Conservation (phyloP, 2,888 invertebrate genomes). For the Neocrepidodera transversa region DNA sequence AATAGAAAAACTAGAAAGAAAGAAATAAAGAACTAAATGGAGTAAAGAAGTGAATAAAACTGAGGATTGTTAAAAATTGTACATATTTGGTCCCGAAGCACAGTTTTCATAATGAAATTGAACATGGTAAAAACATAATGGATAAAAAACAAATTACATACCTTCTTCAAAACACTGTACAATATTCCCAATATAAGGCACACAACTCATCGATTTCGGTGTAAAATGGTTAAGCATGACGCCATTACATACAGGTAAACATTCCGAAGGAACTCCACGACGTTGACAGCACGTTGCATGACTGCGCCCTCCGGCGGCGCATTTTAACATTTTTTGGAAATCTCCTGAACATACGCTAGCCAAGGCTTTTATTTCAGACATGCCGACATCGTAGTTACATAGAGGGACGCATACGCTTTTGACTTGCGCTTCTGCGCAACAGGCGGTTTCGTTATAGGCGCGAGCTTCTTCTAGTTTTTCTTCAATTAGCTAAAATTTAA, state of each 20-base stretch:
- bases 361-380: conserved; percentile 77
- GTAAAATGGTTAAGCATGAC: conserved; percentile 67
- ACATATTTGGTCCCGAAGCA: too few species aligned
- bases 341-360: conserved; percentile 79
- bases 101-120: too few species aligned
- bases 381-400: conserved; percentile 82
- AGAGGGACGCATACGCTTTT: conserved; percentile 76
- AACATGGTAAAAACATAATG: too few species aligned
- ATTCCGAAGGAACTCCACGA: conserved; percentile 73
- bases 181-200: conserved; percentile 83
- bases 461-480: conserved; percentile 67
- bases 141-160: conserved; percentile 50
- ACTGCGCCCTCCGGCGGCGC: conserved; percentile 72
- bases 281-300: conserved; percentile 78
- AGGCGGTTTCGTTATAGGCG: conserved; percentile 80
- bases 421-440: conserved; percentile 76
- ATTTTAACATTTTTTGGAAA: conserved; percentile 74
- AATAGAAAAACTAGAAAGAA: too few species aligned
- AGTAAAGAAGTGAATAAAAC: too few species aligned
- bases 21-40: too few species aligned
- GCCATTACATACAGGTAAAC: conserved; percentile 78
- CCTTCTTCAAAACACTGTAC: conserved; percentile 88
- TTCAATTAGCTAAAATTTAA: conserved; percentile 63
- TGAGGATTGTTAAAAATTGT: too few species aligned
- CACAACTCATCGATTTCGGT: conserved; percentile 72